Base-by-base conservation (phyloP, 2,797 vertebrate species). In the Furcifer pardalis region DNA sequence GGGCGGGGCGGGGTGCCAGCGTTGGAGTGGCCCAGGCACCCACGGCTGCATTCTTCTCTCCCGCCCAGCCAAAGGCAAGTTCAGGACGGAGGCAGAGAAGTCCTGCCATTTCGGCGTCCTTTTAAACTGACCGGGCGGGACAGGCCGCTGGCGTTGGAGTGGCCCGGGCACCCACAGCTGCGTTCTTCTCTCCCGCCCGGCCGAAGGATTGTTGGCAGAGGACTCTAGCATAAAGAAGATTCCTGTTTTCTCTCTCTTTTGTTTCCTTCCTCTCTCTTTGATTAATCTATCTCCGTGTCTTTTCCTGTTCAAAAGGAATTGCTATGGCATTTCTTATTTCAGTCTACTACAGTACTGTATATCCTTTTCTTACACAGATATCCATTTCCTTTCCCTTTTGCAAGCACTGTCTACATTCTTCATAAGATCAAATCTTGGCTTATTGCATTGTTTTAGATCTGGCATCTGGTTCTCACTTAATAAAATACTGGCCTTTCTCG, bases 311-410 rank as follows among this genome's bases (percentile, higher is more conserved):
- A 46, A 56, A 85, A 65, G 44, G 78, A 86, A 8, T 0, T 52
- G n/a, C 77, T 82, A 62, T 13, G 63, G 7, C 68, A 9, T 81
- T 75, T 62, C 37, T 60, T 32, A 30, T 60, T 80, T 68, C 35
- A 76, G 68, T 37, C 76, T 73, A 37, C n/a, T n/a, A n/a, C n/a
- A n/a, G n/a, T n/a, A n/a, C n/a, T n/a, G 82, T 52, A 2, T 73
- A 77, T 32, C 2, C 3, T 63, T 89, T 76, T 59, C 68, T 21
- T 85, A 73, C 1, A 77, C 7, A 85, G n/a, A n/a, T n/a, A n/a
- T 81, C 21, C 59, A 72, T 81, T 3, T 13, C 7, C 42, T 82
- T 78, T 87, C 69, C 9, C 52, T 79, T 85, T 79, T 44, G 27
- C 82, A 23, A 0, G 56, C 84, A 37, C 59, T 37, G 25, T 42